Percentiles rank a stretch among this genome's conserved stretches.
Evolutionary conservation across 1,140 invertebrate genomes (phyloP).

Genomic region (Bombus superbus): DNA sequence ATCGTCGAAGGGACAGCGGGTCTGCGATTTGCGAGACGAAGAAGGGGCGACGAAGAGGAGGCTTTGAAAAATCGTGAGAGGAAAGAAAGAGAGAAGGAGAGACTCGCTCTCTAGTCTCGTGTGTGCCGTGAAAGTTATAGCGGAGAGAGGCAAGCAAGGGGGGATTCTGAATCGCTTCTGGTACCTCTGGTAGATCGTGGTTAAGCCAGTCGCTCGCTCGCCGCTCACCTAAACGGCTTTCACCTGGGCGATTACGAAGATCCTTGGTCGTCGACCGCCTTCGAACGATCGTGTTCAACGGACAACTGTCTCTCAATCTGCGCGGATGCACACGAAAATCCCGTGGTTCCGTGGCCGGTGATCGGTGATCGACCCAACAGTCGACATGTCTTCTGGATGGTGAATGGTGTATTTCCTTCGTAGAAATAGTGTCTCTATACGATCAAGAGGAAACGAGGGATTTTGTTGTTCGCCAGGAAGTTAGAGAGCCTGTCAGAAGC

Average conservation of each 20-base stretch:
- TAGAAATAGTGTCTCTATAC: conserved; percentile 6
- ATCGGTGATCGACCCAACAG: conserved; percentile 31
- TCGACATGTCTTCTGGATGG: conserved; percentile 1
- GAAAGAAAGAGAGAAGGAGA: conserved; percentile 15
- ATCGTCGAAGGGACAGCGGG: conserved; percentile 28
- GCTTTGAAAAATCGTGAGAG: conserved; percentile 20
- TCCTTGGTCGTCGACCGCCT: conserved; percentile 42
- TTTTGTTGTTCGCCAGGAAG: neutral
- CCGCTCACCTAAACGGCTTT: conserved; percentile 67
- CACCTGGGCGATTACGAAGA: conserved; percentile 57
- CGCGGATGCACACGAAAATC: neutral
- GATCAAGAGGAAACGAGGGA: neutral
- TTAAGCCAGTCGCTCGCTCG: conserved; percentile 62
- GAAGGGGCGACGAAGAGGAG: neutral
- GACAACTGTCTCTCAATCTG: neutral
- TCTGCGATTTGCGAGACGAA: neutral
- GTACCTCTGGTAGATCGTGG: conserved; percentile 61
- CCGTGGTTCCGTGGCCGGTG: neutral
- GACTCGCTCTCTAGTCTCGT: conserved; percentile 52
- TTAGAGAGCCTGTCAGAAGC: neutral
- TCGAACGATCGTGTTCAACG: conserved; percentile 26
- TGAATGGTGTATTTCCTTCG: neutral
- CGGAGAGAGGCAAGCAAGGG: conserved; percentile 17
- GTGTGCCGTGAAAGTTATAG: conserved; percentile 63
- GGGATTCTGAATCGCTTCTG: conserved; percentile 58